Conservation (phyloP, 2,113 vertebrate genomes). For the Balaeniceps rex region DNA sequence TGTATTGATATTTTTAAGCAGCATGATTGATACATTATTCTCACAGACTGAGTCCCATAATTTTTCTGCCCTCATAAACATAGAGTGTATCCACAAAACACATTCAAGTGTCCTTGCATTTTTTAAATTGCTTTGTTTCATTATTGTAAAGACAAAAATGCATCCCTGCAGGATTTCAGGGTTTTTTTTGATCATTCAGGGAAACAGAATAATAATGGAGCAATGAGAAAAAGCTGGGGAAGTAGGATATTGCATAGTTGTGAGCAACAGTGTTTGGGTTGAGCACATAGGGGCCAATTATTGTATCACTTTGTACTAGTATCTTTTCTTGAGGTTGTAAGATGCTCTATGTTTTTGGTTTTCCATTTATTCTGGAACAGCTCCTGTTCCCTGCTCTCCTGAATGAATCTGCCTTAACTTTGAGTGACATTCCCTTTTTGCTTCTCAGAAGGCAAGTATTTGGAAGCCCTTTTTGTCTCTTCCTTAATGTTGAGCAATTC, state of each 20-base stretch:
- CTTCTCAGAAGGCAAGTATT: not conserved
- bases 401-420: not conserved
- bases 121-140: not conserved
- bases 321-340: not conserved
- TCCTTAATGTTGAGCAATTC: not conserved
- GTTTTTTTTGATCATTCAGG: not conserved
- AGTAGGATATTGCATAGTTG: not conserved
- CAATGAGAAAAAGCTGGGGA: not conserved
- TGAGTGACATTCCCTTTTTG: not conserved
- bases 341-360: not conserved
- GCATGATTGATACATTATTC: not conserved
- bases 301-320: not conserved
- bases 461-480: not conserved
- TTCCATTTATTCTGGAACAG: not conserved
- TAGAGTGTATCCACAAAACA: not conserved
- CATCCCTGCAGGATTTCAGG: not conserved
- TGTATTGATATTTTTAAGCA: not conserved
- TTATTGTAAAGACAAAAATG: not conserved
- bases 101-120: not conserved
- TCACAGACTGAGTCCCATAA: not conserved
- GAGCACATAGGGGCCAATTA: not conserved
- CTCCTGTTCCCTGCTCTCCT: not conserved
- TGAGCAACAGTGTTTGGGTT: not conserved
- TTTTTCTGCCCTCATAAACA: not conserved
- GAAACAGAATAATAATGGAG: not conserved